Evolutionary conservation across 1,140 invertebrate species (phyloP), one percentile per base, ranked within the genome.

Genomic region (Sesamia nonagrioides): DNA sequence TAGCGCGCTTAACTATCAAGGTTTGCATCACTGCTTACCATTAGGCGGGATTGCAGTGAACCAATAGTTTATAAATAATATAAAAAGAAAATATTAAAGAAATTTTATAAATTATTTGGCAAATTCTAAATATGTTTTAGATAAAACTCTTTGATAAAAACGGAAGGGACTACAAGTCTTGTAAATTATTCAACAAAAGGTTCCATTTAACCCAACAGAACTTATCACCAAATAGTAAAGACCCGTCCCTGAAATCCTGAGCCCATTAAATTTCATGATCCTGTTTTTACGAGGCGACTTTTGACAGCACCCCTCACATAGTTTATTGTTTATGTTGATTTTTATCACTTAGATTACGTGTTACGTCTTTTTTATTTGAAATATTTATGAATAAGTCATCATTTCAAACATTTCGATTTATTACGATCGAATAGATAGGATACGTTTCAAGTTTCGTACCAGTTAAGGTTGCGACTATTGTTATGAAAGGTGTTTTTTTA

Each of bases 321-420:
- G 73, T 76, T 76, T 50, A 69, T 45, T 42, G 42, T 60, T 76
- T 76, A 76, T 45, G 73, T 13, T 58, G 58, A 58, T 63, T 61
- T 63, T 50, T 50, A 50, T 48, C 40, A 48, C 66, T 50, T n/a
- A 69, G 66, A 69, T 69, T 69, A 69, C 42, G 63, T 27, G 63
- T 48, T 68, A 68, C 42, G 66, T 6, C 21, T 48, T 50, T 68
- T 69, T 69, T 27, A 48, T 21, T 13, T 11, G 21, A 2, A 8
- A 69, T 66, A 21, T 42, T 69, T 69, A 69, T 69, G 42, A 69
- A 69, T 69, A 69, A 69, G 66, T 69, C 40, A 69, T 68, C 6
- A 1, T 69, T 69, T 27, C 9, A 9, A 21, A n/a, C 2, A 13
- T 69, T 21, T 50, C 6, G 66, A 27, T 69, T 69, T 48, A 33